Evolutionary conservation across 2,797 vertebrate genomes (phyloP).

Genomic region (Prunella strophiata): DNA sequence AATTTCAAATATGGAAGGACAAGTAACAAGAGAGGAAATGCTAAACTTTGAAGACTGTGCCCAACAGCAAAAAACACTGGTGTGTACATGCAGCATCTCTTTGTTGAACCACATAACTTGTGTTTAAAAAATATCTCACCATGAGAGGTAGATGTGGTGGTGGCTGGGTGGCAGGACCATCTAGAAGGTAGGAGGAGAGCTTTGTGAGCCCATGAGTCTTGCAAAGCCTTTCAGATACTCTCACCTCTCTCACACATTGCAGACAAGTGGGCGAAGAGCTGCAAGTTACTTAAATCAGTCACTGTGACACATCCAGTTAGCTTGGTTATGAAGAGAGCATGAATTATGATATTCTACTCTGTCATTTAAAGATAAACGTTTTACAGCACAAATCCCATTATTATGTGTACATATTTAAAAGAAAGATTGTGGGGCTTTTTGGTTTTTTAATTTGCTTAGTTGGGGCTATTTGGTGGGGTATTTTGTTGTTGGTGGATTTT

Average conservation of each 20-base stretch:
- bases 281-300: neutral
- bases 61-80: neutral
- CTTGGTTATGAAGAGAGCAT: neutral
- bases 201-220: neutral
- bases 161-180: neutral
- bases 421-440: neutral
- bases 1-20: neutral
- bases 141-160: neutral
- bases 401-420: neutral
- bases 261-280: neutral
- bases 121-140: neutral
- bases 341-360: neutral
- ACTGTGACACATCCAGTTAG: neutral
- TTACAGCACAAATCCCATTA: neutral
- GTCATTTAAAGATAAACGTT: neutral
- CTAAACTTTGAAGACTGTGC: neutral
- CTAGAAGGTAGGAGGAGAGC: neutral
- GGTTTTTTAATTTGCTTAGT: neutral
- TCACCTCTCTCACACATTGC: neutral
- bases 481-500: neutral
- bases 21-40: neutral
- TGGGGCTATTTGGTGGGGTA: neutral
- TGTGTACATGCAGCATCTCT: neutral
- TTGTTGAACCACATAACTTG: fast-evolving
- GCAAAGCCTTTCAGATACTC: neutral